A percentile compares a stretch with the other conserved stretches of the same genome.
phyloP scores from a whole-genome alignment of 1,140 invertebrate genomes.

The Drosophila micromelanica region DNA sequence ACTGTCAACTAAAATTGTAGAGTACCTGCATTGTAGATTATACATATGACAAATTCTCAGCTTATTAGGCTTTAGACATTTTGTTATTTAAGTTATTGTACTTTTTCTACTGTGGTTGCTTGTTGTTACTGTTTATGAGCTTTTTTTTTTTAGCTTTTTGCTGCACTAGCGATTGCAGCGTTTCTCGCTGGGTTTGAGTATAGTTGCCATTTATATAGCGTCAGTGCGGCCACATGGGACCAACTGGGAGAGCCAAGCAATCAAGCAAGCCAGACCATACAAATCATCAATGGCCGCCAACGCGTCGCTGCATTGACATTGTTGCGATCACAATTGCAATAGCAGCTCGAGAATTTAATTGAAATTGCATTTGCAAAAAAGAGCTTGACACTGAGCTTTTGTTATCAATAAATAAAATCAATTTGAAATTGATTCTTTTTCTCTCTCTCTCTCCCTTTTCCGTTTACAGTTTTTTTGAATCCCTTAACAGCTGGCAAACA shows the following conservation, averaged over 20 bases:
- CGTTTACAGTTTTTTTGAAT: slow-evolving; percentile 11
- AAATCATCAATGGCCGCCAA: slow-evolving; percentile 54
- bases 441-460: background rate
- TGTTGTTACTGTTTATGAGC: slow-evolving; percentile 20
- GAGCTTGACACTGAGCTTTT: slow-evolving; percentile 41
- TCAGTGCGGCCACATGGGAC: slow-evolving; percentile 37
- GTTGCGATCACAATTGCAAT: slow-evolving; percentile 45
- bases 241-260: slow-evolving; percentile 32
- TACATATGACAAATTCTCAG: no score
- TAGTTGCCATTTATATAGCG: slow-evolving; percentile 27
- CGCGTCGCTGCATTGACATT: slow-evolving; percentile 35
- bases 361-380: slow-evolving; percentile 72
- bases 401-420: slow-evolving; percentile 79
- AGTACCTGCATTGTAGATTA: no score
- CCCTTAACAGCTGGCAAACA: slow-evolving; percentile 27
- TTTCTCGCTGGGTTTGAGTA: slow-evolving; percentile 24
- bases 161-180: slow-evolving; percentile 34
- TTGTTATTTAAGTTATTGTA: background rate
- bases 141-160: slow-evolving; percentile 14
- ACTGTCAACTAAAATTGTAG: no score
- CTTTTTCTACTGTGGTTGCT: background rate
- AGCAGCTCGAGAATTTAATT: slow-evolving; percentile 68
- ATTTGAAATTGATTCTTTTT: slow-evolving; percentile 53
- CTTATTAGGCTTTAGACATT: background rate
- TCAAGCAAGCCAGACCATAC: slow-evolving; percentile 33